A percentile compares a stretch with the other conserved stretches of the same genome.
phyloP scores from a whole-genome alignment of 2,797 vertebrate species.

The Vespertilio murinus region DNA sequence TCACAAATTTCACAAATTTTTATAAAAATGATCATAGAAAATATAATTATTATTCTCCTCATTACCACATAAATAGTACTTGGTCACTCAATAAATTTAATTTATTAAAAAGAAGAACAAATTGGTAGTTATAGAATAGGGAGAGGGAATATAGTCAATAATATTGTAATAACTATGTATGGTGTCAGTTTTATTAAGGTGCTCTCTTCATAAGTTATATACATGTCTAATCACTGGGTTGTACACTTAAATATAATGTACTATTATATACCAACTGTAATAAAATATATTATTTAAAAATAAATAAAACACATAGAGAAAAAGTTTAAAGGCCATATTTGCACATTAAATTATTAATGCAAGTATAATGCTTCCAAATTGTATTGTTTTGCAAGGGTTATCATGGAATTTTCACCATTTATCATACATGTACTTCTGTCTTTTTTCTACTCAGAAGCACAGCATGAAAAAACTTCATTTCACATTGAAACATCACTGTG shows the following conservation, averaged over 20 bases:
- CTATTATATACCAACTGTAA: neutral
- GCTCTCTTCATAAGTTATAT: neutral
- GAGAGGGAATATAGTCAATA: neutral
- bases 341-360: constrained; percentile 92
- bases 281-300: neutral
- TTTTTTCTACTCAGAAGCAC: constrained; percentile 91
- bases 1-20: too few species aligned
- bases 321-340: constrained; percentile 90
- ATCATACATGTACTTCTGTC: constrained; percentile 90
- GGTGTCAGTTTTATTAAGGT: neutral
- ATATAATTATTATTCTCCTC: constrained; percentile 76
- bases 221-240: neutral
- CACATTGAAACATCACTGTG: constrained; percentile 91
- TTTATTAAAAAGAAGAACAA: neutral
- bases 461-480: constrained; percentile 94
- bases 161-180: neutral
- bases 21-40: constrained; percentile 76
- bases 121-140: neutral
- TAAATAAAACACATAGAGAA: constrained; percentile 66
- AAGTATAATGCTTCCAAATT: constrained; percentile 89
- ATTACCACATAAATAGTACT: constrained; percentile 85
- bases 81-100: constrained; percentile 41
- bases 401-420: constrained; percentile 88
- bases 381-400: constrained; percentile 89
- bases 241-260: neutral